These are phyloP conservation scores for Myioborus melanocephalus DNA, from an alignment of 2,797 vertebrate genomes.

Conservation along the genomic window DNA sequence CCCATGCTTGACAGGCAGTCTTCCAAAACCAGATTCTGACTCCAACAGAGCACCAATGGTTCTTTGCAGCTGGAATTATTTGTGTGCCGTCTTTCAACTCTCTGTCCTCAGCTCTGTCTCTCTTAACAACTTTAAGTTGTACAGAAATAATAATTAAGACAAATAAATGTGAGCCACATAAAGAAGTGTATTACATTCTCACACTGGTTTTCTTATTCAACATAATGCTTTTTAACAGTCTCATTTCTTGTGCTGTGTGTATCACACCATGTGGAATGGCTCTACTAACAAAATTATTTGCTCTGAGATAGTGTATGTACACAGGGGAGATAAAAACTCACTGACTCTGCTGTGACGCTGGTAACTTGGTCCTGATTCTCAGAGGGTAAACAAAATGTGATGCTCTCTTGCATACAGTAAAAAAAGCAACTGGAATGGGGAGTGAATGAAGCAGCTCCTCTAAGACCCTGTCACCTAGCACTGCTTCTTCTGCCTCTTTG, in stretches of 20 bases:
- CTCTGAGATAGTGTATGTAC: accelerated
- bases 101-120: not conserved
- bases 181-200: not conserved
- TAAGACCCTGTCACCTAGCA: not conserved
- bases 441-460: not conserved
- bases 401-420: not conserved
- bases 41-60: not conserved
- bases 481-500: not conserved
- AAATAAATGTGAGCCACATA: not conserved
- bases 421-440: not conserved
- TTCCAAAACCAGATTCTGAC: not conserved
- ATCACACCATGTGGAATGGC: too few species aligned
- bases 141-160: not conserved
- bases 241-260: not conserved
- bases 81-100: not conserved
- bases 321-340: not conserved
- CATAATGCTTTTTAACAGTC: not conserved
- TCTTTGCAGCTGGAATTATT: not conserved
- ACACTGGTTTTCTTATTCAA: not conserved
- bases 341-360: not conserved
- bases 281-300: not conserved
- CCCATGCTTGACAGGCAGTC: not conserved
- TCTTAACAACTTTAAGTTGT: not conserved
- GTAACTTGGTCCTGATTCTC: not conserved
- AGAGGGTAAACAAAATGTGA: not conserved